Base-by-base conservation (phyloP, 2,113 vertebrate genomes). In the Theristicus caerulescens region DNA sequence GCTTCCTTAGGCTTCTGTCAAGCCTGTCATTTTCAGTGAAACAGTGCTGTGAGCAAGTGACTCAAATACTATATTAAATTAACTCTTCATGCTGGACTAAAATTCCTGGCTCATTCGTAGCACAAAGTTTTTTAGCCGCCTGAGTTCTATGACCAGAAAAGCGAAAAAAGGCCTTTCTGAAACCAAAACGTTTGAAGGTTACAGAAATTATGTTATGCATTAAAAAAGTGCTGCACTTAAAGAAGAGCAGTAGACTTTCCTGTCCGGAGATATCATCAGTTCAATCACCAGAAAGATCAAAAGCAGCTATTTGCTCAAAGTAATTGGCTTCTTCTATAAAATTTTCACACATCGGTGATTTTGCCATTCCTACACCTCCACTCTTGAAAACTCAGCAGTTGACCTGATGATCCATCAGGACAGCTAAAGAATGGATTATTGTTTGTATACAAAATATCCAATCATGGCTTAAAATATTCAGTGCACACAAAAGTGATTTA, bases 281-380 rank as follows among this genome's bases (percentile, higher is more conserved):
- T 94, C 93, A 82, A 76, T 92, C 91, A 83, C 29, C 51, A 71
- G 44, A 51, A 74, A 87, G 70, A 93, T 92, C 66, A 95, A 97
- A 94, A 77, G 62, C 51, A 95, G 81, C 40, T 44, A 90, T 92
- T 95, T 96, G 71, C 87, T 82, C 57, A 13, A 79, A 94, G 82
- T 92, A 94, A 92, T 80, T 40, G 67, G 69, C 65, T 94, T 17
- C 82, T 94, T 72, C 61, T 76, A 46, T n/a, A 47, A 86, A 77
- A 76, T 77, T 51, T 86, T 67, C 74, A 80, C 90, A 73, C 69
- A 65, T 59, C 38, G 34, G 36, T 69, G 92, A 79, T 64, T 87
- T 65, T 95, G 55, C 83, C 71, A 61, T 94, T 96, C 55, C 61
- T 65, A n/a, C 34, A 80, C 31, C 71, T 90, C 55, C 32, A 16